Evolutionary conservation across 2,113 vertebrate genomes (phyloP), one percentile per base, ranked within the genome.

Genomic region (Solenodon paradoxus): DNA sequence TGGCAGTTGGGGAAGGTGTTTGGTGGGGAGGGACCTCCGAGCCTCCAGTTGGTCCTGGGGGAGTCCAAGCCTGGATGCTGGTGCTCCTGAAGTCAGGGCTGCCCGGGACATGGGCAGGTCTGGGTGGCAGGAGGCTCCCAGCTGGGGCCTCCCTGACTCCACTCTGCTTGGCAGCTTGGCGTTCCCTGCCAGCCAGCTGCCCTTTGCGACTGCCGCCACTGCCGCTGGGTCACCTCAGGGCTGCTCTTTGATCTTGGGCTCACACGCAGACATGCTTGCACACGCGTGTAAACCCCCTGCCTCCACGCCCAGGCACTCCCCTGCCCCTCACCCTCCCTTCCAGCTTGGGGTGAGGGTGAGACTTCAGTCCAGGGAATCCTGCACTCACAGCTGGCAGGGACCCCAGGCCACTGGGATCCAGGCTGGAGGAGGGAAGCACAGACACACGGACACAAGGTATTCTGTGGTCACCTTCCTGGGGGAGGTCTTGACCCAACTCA

Each of bases 241-340:
- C 96, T 97, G 92, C 45, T 92, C 94, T 97, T 97, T 97, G 96
- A 98, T 97, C 96, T 95, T 86, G 82, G 72, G 80, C 92, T 95
- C 92, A 95, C 96, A 87, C 20, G 30, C 85, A 81, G 92, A 92
- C 96, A 78, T 94, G 96, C 96, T 97, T 93, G 77, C 91, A 97
- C 96, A 96, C 13, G 92, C 15, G 77, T 97, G 97, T 96, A 94
- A 94, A 88, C 68, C 97, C 95, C 92, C 92, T 78, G 55, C 51
- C 88, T 97, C 97, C 95, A 95, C 26, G 1, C 96, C 95, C 95
- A 96, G 95, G 93, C 59, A 78, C 87, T 93, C 92, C 61, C 85
- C 32, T 3, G 92, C 94, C 95, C 93, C 95, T 96, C 71, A 35
- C 45, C 66, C 78, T 89, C 53, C 85, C 1, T 74, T 61, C 95